Conservation (phyloP, 1,140 invertebrate genomes). For the Berghia stephanieae region DNA sequence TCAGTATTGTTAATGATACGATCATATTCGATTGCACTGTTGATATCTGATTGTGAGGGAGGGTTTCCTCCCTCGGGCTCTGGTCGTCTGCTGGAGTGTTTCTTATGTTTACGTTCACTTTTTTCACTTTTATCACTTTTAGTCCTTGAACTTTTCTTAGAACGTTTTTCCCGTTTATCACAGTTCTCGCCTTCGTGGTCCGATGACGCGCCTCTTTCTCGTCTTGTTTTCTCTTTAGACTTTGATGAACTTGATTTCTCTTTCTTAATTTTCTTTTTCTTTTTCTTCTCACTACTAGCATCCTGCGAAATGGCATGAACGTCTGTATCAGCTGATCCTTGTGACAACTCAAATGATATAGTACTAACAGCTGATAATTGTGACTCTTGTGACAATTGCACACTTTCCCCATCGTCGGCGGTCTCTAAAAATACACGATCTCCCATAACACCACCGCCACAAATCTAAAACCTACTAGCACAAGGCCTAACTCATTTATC, state of each 20-base stretch:
- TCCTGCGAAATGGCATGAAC: conserved; percentile 38
- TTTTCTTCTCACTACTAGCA: conserved; percentile 41
- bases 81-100: conserved; percentile 44
- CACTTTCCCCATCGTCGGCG: conserved; percentile 24
- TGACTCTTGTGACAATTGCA: conserved; percentile 45
- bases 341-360: conserved; percentile 35
- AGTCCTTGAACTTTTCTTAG: conserved; percentile 26
- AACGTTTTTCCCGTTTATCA: conserved; percentile 31
- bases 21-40: conserved; percentile 54
- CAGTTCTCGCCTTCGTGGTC: conserved; percentile 32
- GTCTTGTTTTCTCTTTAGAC: conserved; percentile 31
- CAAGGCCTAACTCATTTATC: too few relatives aligned
- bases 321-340: conserved; percentile 33
- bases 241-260: conserved; percentile 31
- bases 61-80: conserved; percentile 61
- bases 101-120: conserved; percentile 39
- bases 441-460: conserved; percentile 17
- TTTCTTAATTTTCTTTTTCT: conserved; percentile 46
- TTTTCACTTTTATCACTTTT: conserved; percentile 31
- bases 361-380: conserved; percentile 37
- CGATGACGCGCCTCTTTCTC: conserved; percentile 14
- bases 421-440: conserved; percentile 25
- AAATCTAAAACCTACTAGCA: too few relatives aligned
- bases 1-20: conserved; percentile 60
- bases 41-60: background rate